Evolutionary conservation across 2,888 invertebrate genomes (phyloP).

Genomic region (Luperina nickerlii): DNA sequence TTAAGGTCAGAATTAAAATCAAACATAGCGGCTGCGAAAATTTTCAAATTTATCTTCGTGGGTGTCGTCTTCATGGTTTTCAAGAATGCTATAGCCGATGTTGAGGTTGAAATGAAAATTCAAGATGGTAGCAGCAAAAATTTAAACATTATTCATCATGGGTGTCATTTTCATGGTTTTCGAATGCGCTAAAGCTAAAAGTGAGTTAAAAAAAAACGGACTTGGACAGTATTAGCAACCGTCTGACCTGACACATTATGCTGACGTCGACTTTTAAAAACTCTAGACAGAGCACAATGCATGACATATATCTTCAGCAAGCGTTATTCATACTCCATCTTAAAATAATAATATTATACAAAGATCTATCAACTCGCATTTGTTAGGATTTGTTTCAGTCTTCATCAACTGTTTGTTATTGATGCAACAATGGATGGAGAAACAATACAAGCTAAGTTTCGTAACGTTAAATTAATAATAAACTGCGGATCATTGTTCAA

Average conservation of each 20-base stretch:
- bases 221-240: not conserved
- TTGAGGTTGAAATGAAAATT: too few species aligned
- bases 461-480: slow-evolving; percentile 47
- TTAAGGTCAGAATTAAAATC: too few species aligned
- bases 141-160: not conserved
- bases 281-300: not conserved
- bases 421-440: slow-evolving; percentile 49
- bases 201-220: not conserved
- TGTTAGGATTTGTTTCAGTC: slow-evolving; percentile 30
- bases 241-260: not conserved
- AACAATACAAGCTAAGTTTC: slow-evolving; percentile 26
- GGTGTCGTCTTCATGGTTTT: too few species aligned
- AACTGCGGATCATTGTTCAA: slow-evolving; percentile 40
- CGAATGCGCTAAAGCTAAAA: not conserved
- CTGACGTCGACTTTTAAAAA: not conserved
- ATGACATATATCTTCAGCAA: too few species aligned
- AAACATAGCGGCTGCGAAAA: too few species aligned
- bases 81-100: too few species aligned
- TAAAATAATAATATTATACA: slow-evolving; percentile 28
- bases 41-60: too few species aligned
- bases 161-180: not conserved
- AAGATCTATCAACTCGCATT: slow-evolving; percentile 14
- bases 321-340: not conserved
- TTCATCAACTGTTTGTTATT: slow-evolving; percentile 42
- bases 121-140: not conserved